Evolutionary conservation across 2,888 invertebrate genomes (phyloP).

Genomic region (Elysia crispata): DNA sequence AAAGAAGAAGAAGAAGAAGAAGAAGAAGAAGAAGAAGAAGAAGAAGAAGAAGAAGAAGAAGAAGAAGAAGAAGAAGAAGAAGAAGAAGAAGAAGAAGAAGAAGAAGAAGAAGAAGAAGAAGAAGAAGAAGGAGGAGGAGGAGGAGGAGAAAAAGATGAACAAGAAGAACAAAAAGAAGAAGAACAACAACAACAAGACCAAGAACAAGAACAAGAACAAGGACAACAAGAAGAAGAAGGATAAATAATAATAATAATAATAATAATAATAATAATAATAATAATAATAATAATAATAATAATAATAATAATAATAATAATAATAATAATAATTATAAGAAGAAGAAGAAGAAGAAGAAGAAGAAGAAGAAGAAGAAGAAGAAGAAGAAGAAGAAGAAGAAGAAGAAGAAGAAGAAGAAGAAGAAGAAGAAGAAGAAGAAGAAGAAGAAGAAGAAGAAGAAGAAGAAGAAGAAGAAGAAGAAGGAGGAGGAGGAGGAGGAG

Average conservation of each 20-base stretch:
- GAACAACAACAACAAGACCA: no score
- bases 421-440: conserved; percentile 39
- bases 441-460: conserved; percentile 34
- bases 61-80: not conserved
- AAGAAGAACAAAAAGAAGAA: no score
- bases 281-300: no score
- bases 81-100: no score
- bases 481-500: conserved; percentile 16
- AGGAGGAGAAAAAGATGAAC: no score
- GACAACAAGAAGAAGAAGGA: no score
- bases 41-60: conserved; percentile 15
- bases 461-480: not conserved
- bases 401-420: conserved; percentile 35
- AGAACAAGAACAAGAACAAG: no score
- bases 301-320: no score
- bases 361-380: not conserved
- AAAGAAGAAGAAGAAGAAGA: not conserved
- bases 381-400: conserved; percentile 35
- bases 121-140: conserved; percentile 3
- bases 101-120: not conserved
- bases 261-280: no score
- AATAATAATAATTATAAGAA: no score
- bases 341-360: no score
- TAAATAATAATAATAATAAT: no score
- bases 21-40: not conserved